Base-by-base conservation (phyloP, 2,888 invertebrate genomes). In the Tipula confusa region DNA sequence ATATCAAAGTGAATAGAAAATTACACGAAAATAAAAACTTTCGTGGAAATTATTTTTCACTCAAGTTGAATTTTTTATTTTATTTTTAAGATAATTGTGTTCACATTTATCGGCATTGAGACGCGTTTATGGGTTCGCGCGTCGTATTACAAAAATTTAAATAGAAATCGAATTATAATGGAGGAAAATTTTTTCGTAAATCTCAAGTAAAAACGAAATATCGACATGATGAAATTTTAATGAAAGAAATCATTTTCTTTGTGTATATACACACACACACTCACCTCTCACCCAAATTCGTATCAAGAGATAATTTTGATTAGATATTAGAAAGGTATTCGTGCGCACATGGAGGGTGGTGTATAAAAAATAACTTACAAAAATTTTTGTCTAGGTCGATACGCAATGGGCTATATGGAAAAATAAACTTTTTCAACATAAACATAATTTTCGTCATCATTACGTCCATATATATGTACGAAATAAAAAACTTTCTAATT, bases 81-180 rank as follows among this genome's bases (percentile, higher is more conserved):
- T 38, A 38, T 9, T 38, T 38, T 38, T 2, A 64, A 2, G 64
- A 64, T 64, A 64, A 64, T 64, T 64, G 64, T 64, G 64, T 64
- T 24, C 43, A n/a, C 5, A 7, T 24, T 24, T 9, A 64, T 24
- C 18, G 64, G 24, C 24, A 64, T 24, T 64, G 64, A 7, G 18
- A 24, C n/a, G 43, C 36, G n/a, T 2, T 33, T 43, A 9, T n/a
- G n/a, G n/a, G n/a, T n/a, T n/a, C n/a, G n/a, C n/a, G n/a, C 24
- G 18, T 64, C 24, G 18, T 64, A 24, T 24, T 64, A 24, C 64
- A 9, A 11, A 64, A 64, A 24, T 64, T 64, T 64, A 64, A 64
- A 64, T 64, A 64, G 64, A 64, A 64, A 64, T 64, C 64, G 64
- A 64, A 24, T 64, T 64, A 24, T 64, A 64, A 64, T 64, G 64